Conservation (phyloP, 2,113 vertebrate genomes). For the Otis tarda region DNA sequence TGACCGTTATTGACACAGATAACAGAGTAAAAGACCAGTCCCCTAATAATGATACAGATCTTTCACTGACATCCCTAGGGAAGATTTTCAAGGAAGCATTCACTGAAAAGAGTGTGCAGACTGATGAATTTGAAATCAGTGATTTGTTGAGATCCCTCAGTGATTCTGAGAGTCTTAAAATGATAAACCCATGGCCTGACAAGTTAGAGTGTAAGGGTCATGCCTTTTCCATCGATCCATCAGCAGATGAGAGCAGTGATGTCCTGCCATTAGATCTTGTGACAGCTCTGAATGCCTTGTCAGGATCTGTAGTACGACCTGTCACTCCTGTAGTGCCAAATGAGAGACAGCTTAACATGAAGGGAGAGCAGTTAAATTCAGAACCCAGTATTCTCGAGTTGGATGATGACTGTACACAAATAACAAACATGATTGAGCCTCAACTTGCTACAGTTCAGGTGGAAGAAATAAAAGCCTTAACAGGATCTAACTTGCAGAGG, state of each 20-base stretch:
- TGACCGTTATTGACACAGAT: background rate
- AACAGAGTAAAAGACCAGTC: background rate
- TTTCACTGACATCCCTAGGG: background rate
- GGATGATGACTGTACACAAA: conserved; percentile 45
- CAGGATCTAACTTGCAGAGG: background rate
- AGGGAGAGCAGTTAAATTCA: background rate
- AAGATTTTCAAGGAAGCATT: background rate
- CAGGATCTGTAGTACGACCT: background rate
- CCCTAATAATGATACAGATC: background rate
- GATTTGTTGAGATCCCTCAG: background rate
- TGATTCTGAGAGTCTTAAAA: conserved; percentile 10
- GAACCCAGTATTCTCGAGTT: background rate
- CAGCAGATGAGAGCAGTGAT: conserved; percentile 11
- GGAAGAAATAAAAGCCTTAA: conserved; percentile 12
- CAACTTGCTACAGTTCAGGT: background rate
- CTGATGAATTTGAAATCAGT: conserved; percentile 1
- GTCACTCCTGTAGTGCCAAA: background rate
- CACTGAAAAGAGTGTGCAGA: background rate
- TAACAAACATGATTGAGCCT: conserved; percentile 8
- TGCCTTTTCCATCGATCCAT: background rate
- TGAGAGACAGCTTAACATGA: background rate
- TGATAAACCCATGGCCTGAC: background rate
- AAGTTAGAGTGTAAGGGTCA: background rate
- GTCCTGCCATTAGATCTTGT: conserved; percentile 24
- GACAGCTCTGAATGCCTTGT: conserved; percentile 27